Conservation (phyloP, 2,888 invertebrate species). For the Ophion slaviceki region DNA sequence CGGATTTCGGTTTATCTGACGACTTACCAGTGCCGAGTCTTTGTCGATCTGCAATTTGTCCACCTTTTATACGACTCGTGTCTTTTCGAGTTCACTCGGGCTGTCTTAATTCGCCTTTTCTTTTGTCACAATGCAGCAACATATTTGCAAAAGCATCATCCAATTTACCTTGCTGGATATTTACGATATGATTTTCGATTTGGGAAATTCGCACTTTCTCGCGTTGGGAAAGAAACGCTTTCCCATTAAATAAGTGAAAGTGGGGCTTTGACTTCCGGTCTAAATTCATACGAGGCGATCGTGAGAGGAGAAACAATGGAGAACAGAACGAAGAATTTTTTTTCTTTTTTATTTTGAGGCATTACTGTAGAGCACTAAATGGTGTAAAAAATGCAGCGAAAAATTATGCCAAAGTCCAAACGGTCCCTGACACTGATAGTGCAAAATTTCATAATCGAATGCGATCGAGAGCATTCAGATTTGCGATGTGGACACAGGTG, state of each 20-base stretch:
- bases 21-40: background rate
- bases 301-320: background rate
- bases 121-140: background rate
- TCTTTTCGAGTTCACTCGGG: background rate
- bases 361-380: background rate
- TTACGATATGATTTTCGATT: background rate
- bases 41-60: background rate
- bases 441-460: background rate
- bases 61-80: slow-evolving; percentile 44
- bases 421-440: background rate
- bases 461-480: background rate
- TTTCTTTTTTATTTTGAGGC: background rate
- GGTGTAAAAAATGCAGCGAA: too few relatives aligned
- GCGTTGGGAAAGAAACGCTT: too few relatives aligned
- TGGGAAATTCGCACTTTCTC: background rate
- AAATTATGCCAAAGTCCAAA: too few relatives aligned
- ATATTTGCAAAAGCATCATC: slow-evolving; percentile 28
- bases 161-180: slow-evolving; percentile 2
- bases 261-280: too few relatives aligned
- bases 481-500: slow-evolving; percentile 1
- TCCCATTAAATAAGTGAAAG: too few relatives aligned
- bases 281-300: background rate
- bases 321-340: background rate
- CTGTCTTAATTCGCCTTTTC: background rate
- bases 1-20: background rate